A percentile compares a stretch with the other conserved stretches of the same genome.
phyloP scores from a whole-genome alignment of 2,888 invertebrate species.

The Timema podura region DNA sequence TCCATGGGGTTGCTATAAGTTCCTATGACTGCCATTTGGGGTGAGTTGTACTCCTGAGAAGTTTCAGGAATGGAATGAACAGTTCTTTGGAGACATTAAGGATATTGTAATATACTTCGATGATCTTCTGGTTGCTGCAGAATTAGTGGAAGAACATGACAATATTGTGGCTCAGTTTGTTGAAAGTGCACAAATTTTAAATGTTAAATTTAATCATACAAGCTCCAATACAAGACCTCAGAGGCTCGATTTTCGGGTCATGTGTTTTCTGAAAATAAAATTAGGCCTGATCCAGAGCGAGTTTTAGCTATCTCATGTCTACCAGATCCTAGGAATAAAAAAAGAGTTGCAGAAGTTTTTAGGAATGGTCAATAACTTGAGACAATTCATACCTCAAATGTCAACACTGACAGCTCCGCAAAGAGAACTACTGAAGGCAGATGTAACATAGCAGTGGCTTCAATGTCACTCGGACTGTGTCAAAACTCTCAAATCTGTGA shows the following conservation, averaged over 20 bases:
- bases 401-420: slow-evolving; percentile 21
- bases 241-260: too few relatives aligned
- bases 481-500: neutral
- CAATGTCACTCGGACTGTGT: neutral
- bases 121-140: slow-evolving; percentile 4
- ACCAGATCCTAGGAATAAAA: too few relatives aligned
- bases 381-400: slow-evolving; percentile 20
- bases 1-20: slow-evolving; percentile 2
- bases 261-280: too few relatives aligned
- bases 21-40: neutral
- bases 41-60: neutral
- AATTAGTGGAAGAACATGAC: neutral
- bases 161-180: neutral
- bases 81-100: neutral
- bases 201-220: too few relatives aligned
- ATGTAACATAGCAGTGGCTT: slow-evolving; percentile 1
- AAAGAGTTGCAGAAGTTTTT: too few relatives aligned
- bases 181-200: slow-evolving; percentile 13
- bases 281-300: too few relatives aligned
- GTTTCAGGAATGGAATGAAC: neutral
- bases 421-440: slow-evolving; percentile 14
- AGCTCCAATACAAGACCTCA: too few relatives aligned
- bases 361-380: too few relatives aligned
- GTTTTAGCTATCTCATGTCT: too few relatives aligned
- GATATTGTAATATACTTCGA: neutral